Conservation (phyloP, 2,113 vertebrate species). For the Eubucco bourcierii region DNA sequence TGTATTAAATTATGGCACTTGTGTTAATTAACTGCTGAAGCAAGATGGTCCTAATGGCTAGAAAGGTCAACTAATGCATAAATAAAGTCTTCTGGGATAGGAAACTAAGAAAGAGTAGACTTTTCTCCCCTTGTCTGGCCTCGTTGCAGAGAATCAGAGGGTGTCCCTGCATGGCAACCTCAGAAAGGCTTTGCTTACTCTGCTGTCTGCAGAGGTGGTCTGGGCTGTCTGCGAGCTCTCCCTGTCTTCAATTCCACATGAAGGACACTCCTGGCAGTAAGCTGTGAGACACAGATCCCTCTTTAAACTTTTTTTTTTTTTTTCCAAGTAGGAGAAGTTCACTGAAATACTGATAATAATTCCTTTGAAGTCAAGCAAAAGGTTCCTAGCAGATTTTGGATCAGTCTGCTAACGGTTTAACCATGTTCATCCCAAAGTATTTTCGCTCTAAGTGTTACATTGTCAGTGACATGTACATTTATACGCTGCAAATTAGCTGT, state of each 20-base stretch:
- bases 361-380: conserved; percentile 35
- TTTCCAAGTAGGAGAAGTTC: not conserved
- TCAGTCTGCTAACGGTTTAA: conserved; percentile 7
- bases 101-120: conserved; percentile 23
- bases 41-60: conserved; percentile 80
- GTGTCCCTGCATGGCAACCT: not conserved
- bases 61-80: conserved; percentile 78
- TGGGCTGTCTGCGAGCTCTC: not conserved
- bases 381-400: conserved; percentile 21
- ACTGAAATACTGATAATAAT: not conserved
- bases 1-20: conserved; percentile 85
- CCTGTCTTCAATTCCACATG: not conserved
- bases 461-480: not conserved
- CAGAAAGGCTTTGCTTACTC: conserved; percentile 10
- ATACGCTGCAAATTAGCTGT: not conserved
- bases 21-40: conserved; percentile 87
- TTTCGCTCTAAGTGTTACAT: not conserved
- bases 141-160: conserved; percentile 7
- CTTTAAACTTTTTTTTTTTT: not conserved
- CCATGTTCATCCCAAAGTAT: not conserved
- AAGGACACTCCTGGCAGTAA: conserved; percentile 1
- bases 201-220: not conserved
- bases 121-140: conserved; percentile 20
- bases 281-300: not conserved
- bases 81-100: conserved; percentile 69